Evolutionary conservation across 2,797 vertebrate species (phyloP), one percentile per base, ranked within the genome.

Genomic region (Moxostoma hubbsi): DNA sequence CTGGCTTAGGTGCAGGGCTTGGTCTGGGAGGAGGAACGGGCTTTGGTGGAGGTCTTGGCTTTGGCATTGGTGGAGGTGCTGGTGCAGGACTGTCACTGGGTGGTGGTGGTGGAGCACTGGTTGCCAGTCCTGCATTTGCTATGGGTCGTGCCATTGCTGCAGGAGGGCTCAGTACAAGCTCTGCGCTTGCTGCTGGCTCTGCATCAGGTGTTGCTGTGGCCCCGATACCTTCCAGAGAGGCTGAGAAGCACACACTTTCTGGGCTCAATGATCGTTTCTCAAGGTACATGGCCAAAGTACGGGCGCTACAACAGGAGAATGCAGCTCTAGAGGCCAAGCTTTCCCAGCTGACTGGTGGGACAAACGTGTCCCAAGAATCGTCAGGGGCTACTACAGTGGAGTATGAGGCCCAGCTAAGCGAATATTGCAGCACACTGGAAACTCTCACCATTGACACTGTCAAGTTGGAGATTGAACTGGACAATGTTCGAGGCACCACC

Each of bases 381-480:
- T 86, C 88, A 7, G 58, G 77, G 45, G 86, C 82, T 69, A 71
- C 78, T 72, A 85, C 83, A 3, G 72, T 83, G 6, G 90, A 91
- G 66, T 87, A 85, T n/a, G 89, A 92, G 74, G 82, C 83, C 49
- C 89, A 91, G 84, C 80, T 92, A 47, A 83, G 81, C 2, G 90
- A 92, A 67, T 87, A 90, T 63, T 87, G 89, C 64, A 82, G 12
- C 71, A 90, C 87, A 2, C 64, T 91, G 81, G 87, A 90, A 81
- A 82, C 51, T 43, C 87, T 91, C 70, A 89, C 89, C 9, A 77
- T 91, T 47, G 91, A 92, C 82, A 90, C 88, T 67, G 81, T 92
- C 72, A 89, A 87, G 81, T 66, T 88, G 85, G 91, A 90, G 83
- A 89, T 92, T 45, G 89, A 92, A 75, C 80, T 92, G 10, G 91